These are phyloP conservation scores for mouse (Mus musculus) DNA, from an alignment of 2,113 vertebrate genomes.

Conservation along the genomic window GRCm39 chr6:77331501-77332000, in stretches of 20 bases:
- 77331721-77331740: slow-evolving; percentile 86
- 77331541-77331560: slow-evolving; percentile 80
- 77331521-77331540: slow-evolving; percentile 83
- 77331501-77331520: background rate
- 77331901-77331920: slow-evolving; percentile 73
- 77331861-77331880: background rate
- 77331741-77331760: slow-evolving; percentile 86
- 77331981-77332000: slow-evolving; percentile 66
- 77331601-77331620: slow-evolving; percentile 86
- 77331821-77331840: slow-evolving; percentile 78
- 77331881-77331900: slow-evolving; percentile 69
- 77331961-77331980: slow-evolving; percentile 69
- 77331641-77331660: slow-evolving; percentile 86
- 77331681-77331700: slow-evolving; percentile 86
- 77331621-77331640: slow-evolving; percentile 91
- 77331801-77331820: slow-evolving; percentile 77
- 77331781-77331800: slow-evolving; percentile 82
- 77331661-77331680: slow-evolving; percentile 87
- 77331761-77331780: slow-evolving; percentile 84
- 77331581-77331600: slow-evolving; percentile 88
- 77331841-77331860: slow-evolving; percentile 77
- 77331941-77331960: slow-evolving; percentile 54
- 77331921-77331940: slow-evolving; percentile 64
- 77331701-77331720: slow-evolving; percentile 88
- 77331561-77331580: slow-evolving; percentile 88